Base-by-base conservation (phyloP, 2,888 invertebrate species). In the Laothoe populi region DNA sequence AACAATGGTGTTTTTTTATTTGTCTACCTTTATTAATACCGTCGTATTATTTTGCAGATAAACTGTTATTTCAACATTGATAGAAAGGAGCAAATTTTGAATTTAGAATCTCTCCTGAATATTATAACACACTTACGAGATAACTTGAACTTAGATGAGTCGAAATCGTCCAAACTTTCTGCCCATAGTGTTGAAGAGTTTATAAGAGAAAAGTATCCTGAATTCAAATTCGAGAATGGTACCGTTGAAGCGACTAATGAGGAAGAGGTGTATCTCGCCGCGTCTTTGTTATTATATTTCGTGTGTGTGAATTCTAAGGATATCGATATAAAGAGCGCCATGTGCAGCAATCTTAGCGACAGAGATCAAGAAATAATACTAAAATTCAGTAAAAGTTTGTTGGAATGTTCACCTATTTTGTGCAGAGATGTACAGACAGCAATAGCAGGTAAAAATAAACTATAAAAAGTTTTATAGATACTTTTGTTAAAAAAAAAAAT, bases 341-440 rank as follows among this genome's bases (percentile, higher is more conserved):
- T 94, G 94, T 94, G 94, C 69, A 86, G 82, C 57, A 91, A 90
- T 62, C 77, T 94, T 21, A 84, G 86, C 62, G 73, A 79, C n/a
- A 90, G 87, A 10, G 93, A 93, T 45, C 94, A 94, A 77, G 84
- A 94, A 64, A 88, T 83, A 21, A 94, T 94, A 68, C 84, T 94
- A 76, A 86, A 87, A 60, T 94, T 93, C 70, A 90, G 92, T 62
- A 94, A 94, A 77, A 79, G 78, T 48, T 72, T 94, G n/a, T 86
- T 94, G 82, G 87, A 92, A 4, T 88, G 90, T 66, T 82, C 88
- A 4, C 79, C 83, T 53, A 82, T 91, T 24, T 79, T 91, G 35
- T 88, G 84, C 7, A 77, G 68, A 13, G 90, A 93, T 70, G 86
- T 92, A 16, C 71, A 92, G 62, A 75, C 78, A 63, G 88, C 90